These are phyloP conservation scores for Ochlodes sylvanus DNA, from an alignment of 2,888 invertebrate species.

Conservation along the genomic window DNA sequence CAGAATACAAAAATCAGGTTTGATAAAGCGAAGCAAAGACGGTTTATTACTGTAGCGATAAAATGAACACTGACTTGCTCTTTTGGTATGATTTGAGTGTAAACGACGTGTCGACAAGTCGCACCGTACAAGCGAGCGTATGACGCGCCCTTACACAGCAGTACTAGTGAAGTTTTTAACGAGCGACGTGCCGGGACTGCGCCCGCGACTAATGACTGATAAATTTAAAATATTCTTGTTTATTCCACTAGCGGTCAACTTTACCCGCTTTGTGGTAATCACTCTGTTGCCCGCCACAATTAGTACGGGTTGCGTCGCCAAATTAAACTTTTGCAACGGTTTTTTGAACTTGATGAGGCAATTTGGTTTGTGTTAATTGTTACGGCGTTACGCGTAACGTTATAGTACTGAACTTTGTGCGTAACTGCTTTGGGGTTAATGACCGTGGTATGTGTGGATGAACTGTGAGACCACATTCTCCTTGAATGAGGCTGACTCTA, in stretches of 20 bases:
- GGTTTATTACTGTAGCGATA: not conserved
- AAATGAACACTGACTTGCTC: not conserved
- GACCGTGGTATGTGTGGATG: not conserved
- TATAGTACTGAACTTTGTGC: constrained; percentile 7
- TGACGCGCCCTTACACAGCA: constrained; percentile 23
- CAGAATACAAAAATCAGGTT: too few species aligned
- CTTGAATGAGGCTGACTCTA: too few species aligned
- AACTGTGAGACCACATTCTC: not conserved
- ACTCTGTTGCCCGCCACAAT: constrained; percentile 26
- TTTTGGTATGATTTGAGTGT: not conserved
- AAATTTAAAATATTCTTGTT: constrained; percentile 37
- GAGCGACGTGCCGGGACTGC: constrained; percentile 31
- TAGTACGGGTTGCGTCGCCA: constrained; percentile 31
- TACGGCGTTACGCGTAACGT: constrained; percentile 9
- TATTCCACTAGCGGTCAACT: constrained; percentile 25
- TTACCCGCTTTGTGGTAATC: constrained; percentile 24
- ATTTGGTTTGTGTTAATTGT: constrained; percentile 27
- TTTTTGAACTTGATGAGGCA: constrained; percentile 27
- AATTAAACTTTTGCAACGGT: constrained; percentile 36
- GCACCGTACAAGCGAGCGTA: not conserved
- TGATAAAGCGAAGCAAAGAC: too few species aligned
- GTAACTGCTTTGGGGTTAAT: not conserved
- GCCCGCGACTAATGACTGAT: constrained; percentile 35
- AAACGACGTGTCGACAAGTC: not conserved
- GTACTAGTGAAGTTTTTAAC: constrained; percentile 33